A percentile compares a stretch with the other conserved stretches of the same genome.
phyloP scores from a whole-genome alignment of 1,140 invertebrate genomes.

The Plectrocnemia conspersa region DNA sequence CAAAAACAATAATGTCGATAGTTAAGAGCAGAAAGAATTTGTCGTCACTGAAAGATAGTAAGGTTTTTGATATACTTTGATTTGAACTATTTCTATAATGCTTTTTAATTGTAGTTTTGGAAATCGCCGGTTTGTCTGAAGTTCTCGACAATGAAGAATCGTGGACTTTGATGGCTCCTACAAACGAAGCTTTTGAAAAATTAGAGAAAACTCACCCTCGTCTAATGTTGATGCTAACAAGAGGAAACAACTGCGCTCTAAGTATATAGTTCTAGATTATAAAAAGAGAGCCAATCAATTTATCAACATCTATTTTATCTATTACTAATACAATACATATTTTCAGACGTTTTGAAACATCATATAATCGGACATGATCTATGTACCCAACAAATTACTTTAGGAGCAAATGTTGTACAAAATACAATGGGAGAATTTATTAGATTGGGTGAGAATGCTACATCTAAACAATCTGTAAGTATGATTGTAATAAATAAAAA shows the following conservation, averaged over 20 bases:
- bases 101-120: constrained; percentile 15
- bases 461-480: neutral
- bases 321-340: neutral
- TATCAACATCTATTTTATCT: neutral
- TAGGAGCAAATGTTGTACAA: neutral
- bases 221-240: constrained; percentile 12
- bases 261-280: neutral
- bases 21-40: constrained; percentile 9
- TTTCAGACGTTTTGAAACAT: constrained; percentile 16
- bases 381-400: constrained; percentile 3
- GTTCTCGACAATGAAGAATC: constrained; percentile 12
- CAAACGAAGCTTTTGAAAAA: constrained; percentile 28
- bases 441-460: neutral
- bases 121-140: constrained; percentile 15
- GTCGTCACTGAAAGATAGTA: constrained; percentile 15
- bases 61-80: constrained; percentile 5
- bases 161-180: constrained; percentile 30
- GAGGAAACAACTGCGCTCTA: constrained; percentile 5
- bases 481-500: constrained; percentile 1
- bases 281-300: neutral
- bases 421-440: constrained; percentile 2
- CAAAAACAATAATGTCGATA: constrained; percentile 13
- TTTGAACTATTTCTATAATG: neutral
- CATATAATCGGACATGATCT: constrained; percentile 1
- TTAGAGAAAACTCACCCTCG: neutral